Conservation (phyloP, 1,140 invertebrate species). For the Patella vulgata region DNA sequence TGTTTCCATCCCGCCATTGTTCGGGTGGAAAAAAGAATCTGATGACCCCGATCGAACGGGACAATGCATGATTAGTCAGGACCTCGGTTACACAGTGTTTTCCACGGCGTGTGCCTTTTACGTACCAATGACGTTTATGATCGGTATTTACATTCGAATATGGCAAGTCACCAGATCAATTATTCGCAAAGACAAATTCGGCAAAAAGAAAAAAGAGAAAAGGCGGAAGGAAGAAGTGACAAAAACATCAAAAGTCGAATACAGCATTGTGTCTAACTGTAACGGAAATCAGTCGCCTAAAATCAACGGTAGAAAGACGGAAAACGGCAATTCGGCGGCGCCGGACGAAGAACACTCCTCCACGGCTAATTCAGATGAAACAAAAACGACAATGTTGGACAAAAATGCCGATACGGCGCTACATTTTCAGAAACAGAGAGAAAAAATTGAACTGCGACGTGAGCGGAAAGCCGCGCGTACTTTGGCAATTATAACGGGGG, state of each 20-base stretch:
- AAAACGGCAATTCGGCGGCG: constrained; percentile 2
- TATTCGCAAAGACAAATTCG: constrained; percentile 58
- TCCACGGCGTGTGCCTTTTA: constrained; percentile 67
- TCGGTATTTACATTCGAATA: constrained; percentile 64
- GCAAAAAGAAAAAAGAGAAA: constrained; percentile 33
- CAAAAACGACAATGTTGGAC: constrained; percentile 38
- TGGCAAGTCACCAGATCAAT: constrained; percentile 57
- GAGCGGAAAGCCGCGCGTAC: constrained; percentile 69
- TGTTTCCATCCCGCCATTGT: constrained; percentile 87
- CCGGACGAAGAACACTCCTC: constrained; percentile 39
- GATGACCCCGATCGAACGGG: constrained; percentile 50
- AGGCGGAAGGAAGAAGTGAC: constrained; percentile 14
- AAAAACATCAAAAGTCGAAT: constrained; percentile 23
- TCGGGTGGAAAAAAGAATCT: constrained; percentile 68
- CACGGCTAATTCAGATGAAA: constrained; percentile 33
- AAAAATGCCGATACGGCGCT: constrained; percentile 24
- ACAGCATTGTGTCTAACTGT: constrained; percentile 36
- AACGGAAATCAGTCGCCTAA: constrained; percentile 26
- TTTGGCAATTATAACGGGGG: constrained; percentile 67
- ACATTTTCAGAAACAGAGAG: constrained; percentile 41
- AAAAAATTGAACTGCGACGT: constrained; percentile 67
- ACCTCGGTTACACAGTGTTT: constrained; percentile 62
- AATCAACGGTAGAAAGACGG: constrained; percentile 2
- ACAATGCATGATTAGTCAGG: constrained; percentile 63
- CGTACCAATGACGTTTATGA: constrained; percentile 64